Percentiles rank a stretch among this genome's conserved stretches.
These are phyloP conservation scores for Eristalinus sepulchralis DNA, from an alignment of 2,888 invertebrate genomes.

Conservation along the genomic window DNA sequence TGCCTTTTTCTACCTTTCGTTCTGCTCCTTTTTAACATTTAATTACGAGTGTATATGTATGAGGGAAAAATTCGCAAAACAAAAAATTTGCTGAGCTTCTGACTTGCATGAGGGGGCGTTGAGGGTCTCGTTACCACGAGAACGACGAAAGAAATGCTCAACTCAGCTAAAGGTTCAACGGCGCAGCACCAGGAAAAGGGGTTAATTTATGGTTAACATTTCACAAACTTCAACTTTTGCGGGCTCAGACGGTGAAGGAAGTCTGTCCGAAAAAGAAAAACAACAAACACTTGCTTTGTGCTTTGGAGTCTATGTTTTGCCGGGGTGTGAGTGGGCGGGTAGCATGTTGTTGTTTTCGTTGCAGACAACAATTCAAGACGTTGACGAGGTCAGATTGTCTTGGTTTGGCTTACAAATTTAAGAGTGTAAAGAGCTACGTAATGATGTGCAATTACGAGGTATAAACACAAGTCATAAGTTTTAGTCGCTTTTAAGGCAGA, in stretches of 20 bases:
- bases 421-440: background rate
- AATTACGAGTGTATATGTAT: conserved; percentile 43
- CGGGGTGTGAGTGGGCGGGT: background rate
- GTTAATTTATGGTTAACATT: conserved; percentile 16
- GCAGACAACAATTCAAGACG: background rate
- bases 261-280: no score
- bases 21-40: conserved; percentile 9
- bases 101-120: conserved; percentile 35
- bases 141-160: background rate
- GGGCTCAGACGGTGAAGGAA: background rate
- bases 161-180: background rate
- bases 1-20: background rate
- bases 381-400: background rate
- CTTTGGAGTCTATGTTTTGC: background rate
- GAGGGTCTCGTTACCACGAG: background rate
- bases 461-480: no score
- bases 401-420: background rate
- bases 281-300: background rate
- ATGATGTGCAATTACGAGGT: no score
- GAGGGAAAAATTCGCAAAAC: background rate
- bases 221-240: background rate
- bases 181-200: conserved; percentile 9
- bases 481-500: no score
- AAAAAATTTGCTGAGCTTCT: background rate
- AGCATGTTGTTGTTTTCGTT: background rate